Evolutionary conservation across 2,797 vertebrate species (phyloP), one percentile per base, ranked within the genome.

Genomic region (Hyperoplus lanceolatus): DNA sequence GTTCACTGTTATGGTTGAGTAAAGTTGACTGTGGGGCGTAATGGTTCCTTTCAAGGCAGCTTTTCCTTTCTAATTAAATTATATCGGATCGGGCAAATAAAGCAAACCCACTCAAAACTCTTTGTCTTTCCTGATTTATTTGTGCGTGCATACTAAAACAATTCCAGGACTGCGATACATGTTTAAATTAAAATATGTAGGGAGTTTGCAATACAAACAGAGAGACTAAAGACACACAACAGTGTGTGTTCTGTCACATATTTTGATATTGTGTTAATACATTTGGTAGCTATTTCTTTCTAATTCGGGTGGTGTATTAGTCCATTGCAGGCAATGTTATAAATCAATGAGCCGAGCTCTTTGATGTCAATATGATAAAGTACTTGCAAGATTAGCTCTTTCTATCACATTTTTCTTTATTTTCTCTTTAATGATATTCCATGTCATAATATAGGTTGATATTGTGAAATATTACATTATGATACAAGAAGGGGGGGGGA

Each of bases 11-110:
- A 4, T 10, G 21, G 43, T 8, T 29, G 59, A 38, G 46, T 16
- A n/a, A 15, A 49, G 21, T 63, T 64, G 51, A 10, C 46, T 64
- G 62, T 67, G 6, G 49, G 50, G 29, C 29, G 42, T 60, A 42
- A 39, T 68, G 62, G 18, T n/a, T 51, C n/a, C 18, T 53, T 70
- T 74, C 18, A n/a, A 75, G 58, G 57, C 38, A 61, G 38, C 41
- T 45, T 70, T 29, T 6, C 46, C 49, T 12, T 1, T 38, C 42
- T 11, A 65, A 48, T 61, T 15, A 50, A 66, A 65, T 67, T 29
- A 18, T 45, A 67, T 57, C 29, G 39, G 12, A 49, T n/a, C 18
- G 11, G 39, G 9, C 6, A 29, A 29, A 58, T 8, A 54, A 56
- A 61, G 42, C 42, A 55, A 60, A 45, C 46, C 21, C 13, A 36